Evolutionary conservation across 1,140 invertebrate species (phyloP).

Genomic region (Calosoma granatense): DNA sequence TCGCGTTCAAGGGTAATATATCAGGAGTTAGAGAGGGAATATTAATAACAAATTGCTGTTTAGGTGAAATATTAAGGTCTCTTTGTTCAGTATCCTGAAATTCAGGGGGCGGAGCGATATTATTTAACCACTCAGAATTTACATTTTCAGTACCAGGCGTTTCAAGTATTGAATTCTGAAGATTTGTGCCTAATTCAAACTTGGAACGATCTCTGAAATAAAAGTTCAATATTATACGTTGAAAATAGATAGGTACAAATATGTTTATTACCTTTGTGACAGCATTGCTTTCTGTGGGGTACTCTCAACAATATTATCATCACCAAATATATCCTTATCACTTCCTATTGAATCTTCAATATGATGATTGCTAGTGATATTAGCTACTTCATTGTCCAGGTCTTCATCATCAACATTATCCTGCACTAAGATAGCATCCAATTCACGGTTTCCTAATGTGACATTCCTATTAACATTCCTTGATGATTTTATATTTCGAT

Average conservation of each 20-base stretch:
- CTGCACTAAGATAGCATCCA: neutral
- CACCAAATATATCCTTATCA: constrained; percentile 20
- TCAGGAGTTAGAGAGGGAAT: neutral
- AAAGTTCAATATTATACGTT: constrained; percentile 5
- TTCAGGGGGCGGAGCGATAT: constrained; percentile 16
- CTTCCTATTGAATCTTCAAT: neutral
- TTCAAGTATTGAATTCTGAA: neutral
- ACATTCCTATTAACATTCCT: too few relatives aligned
- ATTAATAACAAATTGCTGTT: too few relatives aligned
- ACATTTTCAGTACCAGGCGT: neutral
- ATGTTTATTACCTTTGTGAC: neutral
- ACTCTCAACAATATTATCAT: constrained; percentile 24
- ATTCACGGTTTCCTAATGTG: too few relatives aligned
- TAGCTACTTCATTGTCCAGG: neutral
- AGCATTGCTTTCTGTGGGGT: constrained; percentile 21
- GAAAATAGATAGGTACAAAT: neutral
- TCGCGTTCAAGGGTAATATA: neutral
- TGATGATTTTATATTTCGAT: too few relatives aligned
- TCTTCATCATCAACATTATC: neutral
- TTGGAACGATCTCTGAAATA: constrained; percentile 7
- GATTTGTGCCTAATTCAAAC: constrained; percentile 3
- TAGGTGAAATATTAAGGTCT: neutral
- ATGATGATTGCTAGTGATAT: too few relatives aligned
- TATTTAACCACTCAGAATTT: constrained; percentile 8
- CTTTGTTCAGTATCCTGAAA: constrained; percentile 16